phyloP scores from a whole-genome alignment of 2,113 vertebrate species.

The Catharus fuscescens region DNA sequence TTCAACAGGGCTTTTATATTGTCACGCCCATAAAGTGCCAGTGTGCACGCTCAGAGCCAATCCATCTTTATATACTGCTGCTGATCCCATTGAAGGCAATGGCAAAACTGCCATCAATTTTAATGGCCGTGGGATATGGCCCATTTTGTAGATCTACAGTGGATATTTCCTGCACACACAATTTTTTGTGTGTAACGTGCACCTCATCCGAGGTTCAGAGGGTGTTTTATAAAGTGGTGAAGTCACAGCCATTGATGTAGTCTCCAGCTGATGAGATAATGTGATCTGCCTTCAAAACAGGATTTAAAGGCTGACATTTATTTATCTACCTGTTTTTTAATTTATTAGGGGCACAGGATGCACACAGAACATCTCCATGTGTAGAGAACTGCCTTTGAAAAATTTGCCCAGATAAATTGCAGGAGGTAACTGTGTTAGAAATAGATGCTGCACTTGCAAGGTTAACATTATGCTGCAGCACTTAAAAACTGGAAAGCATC shows the following conservation, averaged over 20 bases:
- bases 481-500: neutral
- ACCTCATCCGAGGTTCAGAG: neutral
- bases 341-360: neutral
- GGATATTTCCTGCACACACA: constrained; percentile 15
- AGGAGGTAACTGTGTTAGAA: neutral
- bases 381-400: neutral
- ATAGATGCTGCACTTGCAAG: neutral
- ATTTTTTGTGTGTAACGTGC: neutral
- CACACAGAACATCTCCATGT: rapidly evolving
- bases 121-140: constrained; percentile 49
- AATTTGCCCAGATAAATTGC: neutral
- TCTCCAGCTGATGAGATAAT: neutral
- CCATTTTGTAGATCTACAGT: constrained; percentile 58
- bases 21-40: constrained; percentile 53
- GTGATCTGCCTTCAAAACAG: neutral
- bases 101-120: constrained; percentile 57
- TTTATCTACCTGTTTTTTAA: neutral
- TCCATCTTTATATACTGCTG: constrained; percentile 60
- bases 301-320: neutral
- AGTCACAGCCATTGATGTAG: neutral
- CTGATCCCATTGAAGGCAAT: constrained; percentile 49
- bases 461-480: neutral
- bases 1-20: constrained; percentile 53
- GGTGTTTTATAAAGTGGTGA: neutral
- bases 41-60: constrained; percentile 21